Evolutionary conservation across 2,888 invertebrate genomes (phyloP).

Genomic region (Trichopoda pennipes): DNA sequence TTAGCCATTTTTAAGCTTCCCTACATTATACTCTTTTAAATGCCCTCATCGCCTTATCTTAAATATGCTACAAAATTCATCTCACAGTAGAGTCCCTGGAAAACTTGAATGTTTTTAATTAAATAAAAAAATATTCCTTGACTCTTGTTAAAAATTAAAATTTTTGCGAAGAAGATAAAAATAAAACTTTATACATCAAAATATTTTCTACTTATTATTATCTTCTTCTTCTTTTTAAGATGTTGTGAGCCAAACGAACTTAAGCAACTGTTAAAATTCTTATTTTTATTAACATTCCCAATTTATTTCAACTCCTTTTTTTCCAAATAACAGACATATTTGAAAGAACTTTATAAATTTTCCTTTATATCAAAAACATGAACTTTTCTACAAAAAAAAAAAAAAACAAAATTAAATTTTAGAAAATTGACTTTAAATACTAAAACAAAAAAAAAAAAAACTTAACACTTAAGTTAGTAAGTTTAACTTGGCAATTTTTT

Average conservation of each 20-base stretch:
- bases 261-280: constrained; percentile 15
- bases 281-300: constrained; percentile 9
- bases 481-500: constrained; percentile 57
- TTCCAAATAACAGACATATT: background rate
- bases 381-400: constrained; percentile 1
- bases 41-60: too few relatives aligned
- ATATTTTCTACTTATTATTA: constrained; percentile 13
- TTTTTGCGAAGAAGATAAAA: constrained; percentile 1
- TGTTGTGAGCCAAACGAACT: constrained; percentile 11
- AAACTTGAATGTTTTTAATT: constrained; percentile 7
- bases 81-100: too few relatives aligned
- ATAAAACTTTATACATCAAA: constrained; percentile 40
- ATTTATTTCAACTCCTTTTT: constrained; percentile 15
- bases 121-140: constrained; percentile 13
- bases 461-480: constrained; percentile 60
- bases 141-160: constrained; percentile 1
- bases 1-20: too few relatives aligned
- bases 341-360: constrained; percentile 21
- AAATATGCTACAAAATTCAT: too few relatives aligned
- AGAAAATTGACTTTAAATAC: constrained; percentile 1
- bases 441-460: constrained; percentile 34
- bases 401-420: background rate
- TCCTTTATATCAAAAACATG: constrained; percentile 8
- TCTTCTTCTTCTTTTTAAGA: background rate
- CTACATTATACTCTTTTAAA: too few relatives aligned